Base-by-base conservation (phyloP, 2,888 invertebrate species). In the Oscheius myriophilus region DNA sequence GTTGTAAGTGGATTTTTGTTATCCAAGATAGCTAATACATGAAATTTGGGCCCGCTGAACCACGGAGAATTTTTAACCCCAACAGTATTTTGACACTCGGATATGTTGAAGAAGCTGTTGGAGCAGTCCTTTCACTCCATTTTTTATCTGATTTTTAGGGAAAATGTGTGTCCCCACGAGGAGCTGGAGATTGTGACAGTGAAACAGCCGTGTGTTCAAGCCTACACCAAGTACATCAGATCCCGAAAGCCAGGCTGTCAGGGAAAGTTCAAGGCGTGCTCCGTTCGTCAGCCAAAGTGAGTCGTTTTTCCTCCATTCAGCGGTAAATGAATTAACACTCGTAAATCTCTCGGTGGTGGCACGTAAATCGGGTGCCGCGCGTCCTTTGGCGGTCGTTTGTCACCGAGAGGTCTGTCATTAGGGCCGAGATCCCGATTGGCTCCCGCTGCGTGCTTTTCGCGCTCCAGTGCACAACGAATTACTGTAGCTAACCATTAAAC, bases 171-270 rank as follows among this genome's bases (percentile, higher is more conserved):
- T 76, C 87, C 89, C 0, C 88, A 88, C 73, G 88, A 88, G 72
- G 88, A 89, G 65, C 86, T 88, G 46, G 86, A 88, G 62, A 87
- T 88, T 81, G 87, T 87, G 11, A 85, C 88, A 49, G 86, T 89
- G 12, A 81, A 87, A 51, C 87, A 88, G 73, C 89, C 89, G 0
- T 89, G 89, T 78, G 87, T 88, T 2, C 87, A 88, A 75, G 87
- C 89, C n/a, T 89, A 87, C 76, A 88, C 89, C 1, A 85, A 88
- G 68, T 87, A 89, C 72, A 88, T 89, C 33, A 87, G 88, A 73
- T 88, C 88, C 7, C 87, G 89, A 84, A 89, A 89, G 71, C 88
- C 88, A 0, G 87, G 88, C 66, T 89, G 89, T 75, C 87, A 87
- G 43, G 85, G 85, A 53, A 84, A 86, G 51, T 83, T 86, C 70